A percentile compares a stretch with the other conserved stretches of the same genome.
phyloP scores from a whole-genome alignment of 2,113 vertebrate species.

The Cryptomyrus ogoouensis region DNA sequence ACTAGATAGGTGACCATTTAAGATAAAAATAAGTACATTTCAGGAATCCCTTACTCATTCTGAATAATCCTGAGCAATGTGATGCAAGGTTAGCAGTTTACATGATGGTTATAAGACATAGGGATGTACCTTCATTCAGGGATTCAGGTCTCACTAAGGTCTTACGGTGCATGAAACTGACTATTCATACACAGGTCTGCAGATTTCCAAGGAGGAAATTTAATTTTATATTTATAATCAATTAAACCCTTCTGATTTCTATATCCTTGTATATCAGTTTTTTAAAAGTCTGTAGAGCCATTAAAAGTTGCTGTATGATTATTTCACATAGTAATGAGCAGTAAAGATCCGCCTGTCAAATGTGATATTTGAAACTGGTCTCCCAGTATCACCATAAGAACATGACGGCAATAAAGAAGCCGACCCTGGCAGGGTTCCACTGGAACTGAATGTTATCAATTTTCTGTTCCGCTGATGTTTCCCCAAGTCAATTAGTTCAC shows the following conservation, averaged over 20 bases:
- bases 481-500: constrained; percentile 27
- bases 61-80: neutral
- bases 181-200: neutral
- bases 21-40: neutral
- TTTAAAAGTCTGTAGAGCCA: constrained; percentile 20
- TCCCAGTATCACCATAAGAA: neutral
- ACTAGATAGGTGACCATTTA: too few species aligned
- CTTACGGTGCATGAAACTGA: neutral
- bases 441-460: constrained; percentile 18
- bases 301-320: constrained; percentile 16
- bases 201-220: neutral
- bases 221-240: constrained; percentile 4
- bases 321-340: constrained; percentile 23
- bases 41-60: neutral
- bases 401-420: constrained; percentile 21
- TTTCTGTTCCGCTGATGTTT: neutral
- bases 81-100: neutral
- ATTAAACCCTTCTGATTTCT: constrained; percentile 12
- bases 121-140: neutral
- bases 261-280: neutral
- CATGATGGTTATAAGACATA: neutral
- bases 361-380: neutral
- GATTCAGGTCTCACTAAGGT: neutral
- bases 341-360: neutral
- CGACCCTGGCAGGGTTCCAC: neutral